phyloP scores from a whole-genome alignment of 1,140 invertebrate genomes.

The Calephelis nemesis region DNA sequence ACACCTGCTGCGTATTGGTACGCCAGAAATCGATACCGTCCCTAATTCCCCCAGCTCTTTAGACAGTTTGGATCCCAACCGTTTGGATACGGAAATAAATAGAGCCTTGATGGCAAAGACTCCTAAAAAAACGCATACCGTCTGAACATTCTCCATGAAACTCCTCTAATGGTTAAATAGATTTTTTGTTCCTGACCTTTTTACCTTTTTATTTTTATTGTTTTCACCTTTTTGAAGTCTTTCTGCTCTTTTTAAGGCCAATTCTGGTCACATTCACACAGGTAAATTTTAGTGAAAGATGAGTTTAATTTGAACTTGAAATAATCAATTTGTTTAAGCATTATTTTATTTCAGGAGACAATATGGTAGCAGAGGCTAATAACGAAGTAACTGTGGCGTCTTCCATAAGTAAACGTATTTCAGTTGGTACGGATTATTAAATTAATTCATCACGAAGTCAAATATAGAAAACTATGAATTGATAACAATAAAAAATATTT shows the following conservation, averaged over 20 bases:
- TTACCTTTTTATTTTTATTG: too few species aligned
- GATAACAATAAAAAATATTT: neutral
- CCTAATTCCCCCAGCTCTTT: slow-evolving; percentile 13
- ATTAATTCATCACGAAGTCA: neutral
- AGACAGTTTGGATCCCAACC: neutral
- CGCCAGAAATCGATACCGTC: slow-evolving; percentile 6
- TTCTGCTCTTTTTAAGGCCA: too few species aligned
- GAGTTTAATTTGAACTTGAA: neutral
- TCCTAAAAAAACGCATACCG: neutral
- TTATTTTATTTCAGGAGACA: neutral
- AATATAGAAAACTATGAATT: neutral
- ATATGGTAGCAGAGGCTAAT: neutral
- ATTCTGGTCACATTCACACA: neutral
- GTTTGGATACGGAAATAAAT: slow-evolving; percentile 4
- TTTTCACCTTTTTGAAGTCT: too few species aligned
- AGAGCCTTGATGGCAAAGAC: slow-evolving; percentile 1
- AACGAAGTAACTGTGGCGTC: neutral
- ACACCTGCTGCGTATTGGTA: neutral
- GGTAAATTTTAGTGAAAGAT: slow-evolving; percentile 1
- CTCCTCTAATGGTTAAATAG: too few species aligned
- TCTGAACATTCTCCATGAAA: neutral
- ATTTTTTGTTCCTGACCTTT: too few species aligned
- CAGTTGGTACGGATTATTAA: neutral
- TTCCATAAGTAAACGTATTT: neutral
- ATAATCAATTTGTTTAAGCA: neutral